Evolutionary conservation across 2,113 vertebrate species (phyloP).

Genomic region (Thalassarche chlororhynchos): DNA sequence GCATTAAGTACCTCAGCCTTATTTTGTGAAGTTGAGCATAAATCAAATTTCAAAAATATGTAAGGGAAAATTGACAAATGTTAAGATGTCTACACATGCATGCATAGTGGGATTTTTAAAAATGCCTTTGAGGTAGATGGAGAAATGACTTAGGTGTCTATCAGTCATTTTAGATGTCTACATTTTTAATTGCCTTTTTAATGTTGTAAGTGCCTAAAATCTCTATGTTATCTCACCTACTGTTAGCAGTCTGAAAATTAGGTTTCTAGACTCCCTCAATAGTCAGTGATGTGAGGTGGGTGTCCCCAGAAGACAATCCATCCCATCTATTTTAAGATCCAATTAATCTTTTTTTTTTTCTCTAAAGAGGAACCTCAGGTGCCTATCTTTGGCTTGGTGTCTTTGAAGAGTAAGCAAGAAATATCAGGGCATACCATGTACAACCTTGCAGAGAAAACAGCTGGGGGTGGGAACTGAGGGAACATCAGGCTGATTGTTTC

Average conservation of each 20-base stretch:
- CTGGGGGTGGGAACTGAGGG: background rate
- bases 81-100: background rate
- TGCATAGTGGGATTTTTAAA: background rate
- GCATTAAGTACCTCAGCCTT: too few relatives aligned
- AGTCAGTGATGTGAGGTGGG: background rate
- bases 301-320: background rate
- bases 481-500: rapidly evolving
- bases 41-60: background rate
- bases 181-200: background rate
- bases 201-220: background rate
- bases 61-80: background rate
- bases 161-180: background rate
- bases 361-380: background rate
- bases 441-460: background rate
- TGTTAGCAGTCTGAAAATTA: background rate
- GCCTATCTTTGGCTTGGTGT: background rate
- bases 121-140: background rate
- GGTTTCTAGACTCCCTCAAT: background rate
- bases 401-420: background rate
- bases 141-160: background rate
- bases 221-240: background rate
- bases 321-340: background rate
- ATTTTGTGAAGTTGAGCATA: background rate
- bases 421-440: background rate
- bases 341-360: background rate